phyloP scores from a whole-genome alignment of 2,113 vertebrate species.

The Bolborhynchus lineola region DNA sequence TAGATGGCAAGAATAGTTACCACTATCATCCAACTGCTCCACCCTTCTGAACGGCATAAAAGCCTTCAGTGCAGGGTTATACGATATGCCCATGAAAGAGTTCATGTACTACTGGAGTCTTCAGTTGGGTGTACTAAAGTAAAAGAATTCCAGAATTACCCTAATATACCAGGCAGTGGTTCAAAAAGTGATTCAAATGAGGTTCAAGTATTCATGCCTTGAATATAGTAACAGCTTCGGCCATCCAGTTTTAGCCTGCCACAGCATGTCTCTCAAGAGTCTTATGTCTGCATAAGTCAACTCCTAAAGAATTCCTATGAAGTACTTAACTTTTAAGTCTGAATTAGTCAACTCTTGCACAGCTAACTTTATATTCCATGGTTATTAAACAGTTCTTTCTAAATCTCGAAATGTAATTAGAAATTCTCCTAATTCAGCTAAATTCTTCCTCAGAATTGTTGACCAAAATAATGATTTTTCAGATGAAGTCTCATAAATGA shows the following conservation, averaged over 20 bases:
- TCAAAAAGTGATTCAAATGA: not conserved
- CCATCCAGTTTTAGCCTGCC: constrained; percentile 2
- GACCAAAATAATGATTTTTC: not conserved
- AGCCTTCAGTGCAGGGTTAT: not conserved
- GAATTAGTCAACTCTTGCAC: not conserved
- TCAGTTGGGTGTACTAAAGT: not conserved
- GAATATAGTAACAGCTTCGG: not conserved
- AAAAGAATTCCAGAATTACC: constrained; percentile 13
- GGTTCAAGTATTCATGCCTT: not conserved
- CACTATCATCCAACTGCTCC: constrained; percentile 3
- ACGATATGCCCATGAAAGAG: not conserved
- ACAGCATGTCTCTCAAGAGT: not conserved
- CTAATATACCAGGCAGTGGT: not conserved
- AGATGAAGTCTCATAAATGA: not conserved
- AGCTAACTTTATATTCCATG: not conserved
- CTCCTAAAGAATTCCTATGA: not conserved
- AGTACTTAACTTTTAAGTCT: not conserved
- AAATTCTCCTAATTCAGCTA: not conserved
- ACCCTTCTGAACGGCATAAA: not conserved
- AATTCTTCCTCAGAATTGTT: not conserved
- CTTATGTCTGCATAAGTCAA: not conserved
- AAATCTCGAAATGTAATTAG: not conserved
- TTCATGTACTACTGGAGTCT: not conserved
- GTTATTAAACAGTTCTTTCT: not conserved
- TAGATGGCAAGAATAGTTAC: not conserved